Evolutionary conservation across 2,113 vertebrate genomes (phyloP), one percentile per base, ranked within the genome.

Genomic region (Corythornis madagascariensis): DNA sequence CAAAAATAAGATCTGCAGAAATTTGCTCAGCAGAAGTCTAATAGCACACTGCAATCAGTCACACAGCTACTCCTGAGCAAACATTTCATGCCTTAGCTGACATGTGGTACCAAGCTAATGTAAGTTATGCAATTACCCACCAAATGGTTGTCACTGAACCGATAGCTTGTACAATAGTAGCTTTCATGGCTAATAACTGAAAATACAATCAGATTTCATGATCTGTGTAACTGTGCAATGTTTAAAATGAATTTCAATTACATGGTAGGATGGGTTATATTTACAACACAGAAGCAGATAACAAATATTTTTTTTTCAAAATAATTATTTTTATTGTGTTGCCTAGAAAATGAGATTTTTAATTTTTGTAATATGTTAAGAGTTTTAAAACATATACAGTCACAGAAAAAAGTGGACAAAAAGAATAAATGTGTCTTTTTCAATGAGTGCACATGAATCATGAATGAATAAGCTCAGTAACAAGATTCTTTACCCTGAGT

Each of bases 151-250:
- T 60, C 82, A 77, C 69, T 80, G 78, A 94, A 66, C 52, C 4
- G 2, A 87, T 60, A 76, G 75, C 35, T 88, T 67, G 45, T 77
- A 89, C 71, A 86, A 52, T 71, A 71, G 53, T 56, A 89, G 45
- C 75, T 94, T 96, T 82, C 91, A 56, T 52, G 55, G 74, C 33
- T 83, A 83, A 91, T 80, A 88, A 74, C 24, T 18, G 52, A 74
- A 83, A 93, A 91, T 21, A 88, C 60, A 94, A 89, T 83, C 48
- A 88, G 70, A 86, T 53, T 45, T 81, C 61, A 67, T 24, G 28
- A 83, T 25, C 78, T 87, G 21, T 59, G 52, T 59, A 83, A 76
- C 66, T 63, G 42, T 47, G 28, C 47, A 35, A 65, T 83, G 43
- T 66, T 84, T 74, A 80, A 89, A 92, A 85, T 63, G 4, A 79